These are phyloP conservation scores for Drosophila auraria DNA, from an alignment of 1,140 invertebrate genomes.

Conservation along the genomic window DNA sequence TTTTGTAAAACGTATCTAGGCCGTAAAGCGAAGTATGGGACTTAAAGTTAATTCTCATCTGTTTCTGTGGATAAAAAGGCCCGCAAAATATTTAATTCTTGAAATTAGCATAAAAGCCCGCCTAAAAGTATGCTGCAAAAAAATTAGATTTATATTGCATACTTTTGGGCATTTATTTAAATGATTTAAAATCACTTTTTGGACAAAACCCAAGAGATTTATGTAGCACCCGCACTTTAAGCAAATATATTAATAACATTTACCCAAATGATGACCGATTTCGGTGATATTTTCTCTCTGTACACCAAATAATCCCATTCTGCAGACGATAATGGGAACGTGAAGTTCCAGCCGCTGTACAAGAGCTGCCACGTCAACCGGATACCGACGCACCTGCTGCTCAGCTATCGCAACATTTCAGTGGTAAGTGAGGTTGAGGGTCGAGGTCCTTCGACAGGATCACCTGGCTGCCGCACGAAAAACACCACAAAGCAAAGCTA, in stretches of 20 bases:
- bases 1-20: too few relatives aligned
- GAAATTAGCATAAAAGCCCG: not conserved
- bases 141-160: not conserved
- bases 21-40: too few relatives aligned
- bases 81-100: too few relatives aligned
- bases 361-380: constrained; percentile 87
- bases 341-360: constrained; percentile 87
- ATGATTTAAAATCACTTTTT: not conserved
- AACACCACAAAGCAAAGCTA: constrained; percentile 33
- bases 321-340: constrained; percentile 83
- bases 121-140: not conserved
- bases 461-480: constrained; percentile 61
- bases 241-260: not conserved
- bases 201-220: not conserved
- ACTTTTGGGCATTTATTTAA: not conserved
- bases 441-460: constrained; percentile 20
- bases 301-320: constrained; percentile 36
- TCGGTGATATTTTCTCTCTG: constrained; percentile 25
- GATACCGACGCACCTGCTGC: constrained; percentile 86
- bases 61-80: not conserved
- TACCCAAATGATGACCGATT: constrained; percentile 6
- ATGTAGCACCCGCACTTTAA: not conserved
- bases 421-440: constrained; percentile 78
- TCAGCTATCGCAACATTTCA: constrained; percentile 87
- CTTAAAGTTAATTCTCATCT: too few relatives aligned